Percentiles rank a stretch among this genome's conserved stretches.
phyloP scores from a whole-genome alignment of 2,797 vertebrate genomes.

The Glyptemys insculpta region DNA sequence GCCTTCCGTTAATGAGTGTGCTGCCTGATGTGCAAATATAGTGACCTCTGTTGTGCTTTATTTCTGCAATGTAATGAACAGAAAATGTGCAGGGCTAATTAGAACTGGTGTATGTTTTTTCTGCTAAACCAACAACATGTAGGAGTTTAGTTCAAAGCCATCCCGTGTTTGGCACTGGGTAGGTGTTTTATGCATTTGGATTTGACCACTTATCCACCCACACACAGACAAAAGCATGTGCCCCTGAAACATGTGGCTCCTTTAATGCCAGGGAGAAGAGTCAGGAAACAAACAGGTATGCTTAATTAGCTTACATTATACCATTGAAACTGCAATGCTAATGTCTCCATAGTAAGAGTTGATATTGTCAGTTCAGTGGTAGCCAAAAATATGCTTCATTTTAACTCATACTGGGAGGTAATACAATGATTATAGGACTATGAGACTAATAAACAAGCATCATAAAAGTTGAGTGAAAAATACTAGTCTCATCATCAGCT shows the following conservation, averaged over 20 bases:
- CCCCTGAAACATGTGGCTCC: background rate
- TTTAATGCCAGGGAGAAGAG: background rate
- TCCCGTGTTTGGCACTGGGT: fast-evolving
- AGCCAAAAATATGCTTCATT: constrained; percentile 4
- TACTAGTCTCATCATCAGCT: background rate
- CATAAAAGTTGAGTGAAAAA: constrained; percentile 21
- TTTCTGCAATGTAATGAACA: background rate
- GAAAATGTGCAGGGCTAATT: background rate
- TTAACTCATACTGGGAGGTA: constrained; percentile 2
- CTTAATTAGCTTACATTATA: background rate
- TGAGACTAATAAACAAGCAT: background rate
- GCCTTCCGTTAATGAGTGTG: background rate
- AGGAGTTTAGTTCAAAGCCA: fast-evolving
- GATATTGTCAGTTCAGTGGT: background rate
- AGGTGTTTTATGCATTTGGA: background rate
- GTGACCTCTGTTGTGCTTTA: background rate
- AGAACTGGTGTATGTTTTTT: background rate
- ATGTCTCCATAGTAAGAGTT: fast-evolving
- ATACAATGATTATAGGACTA: background rate
- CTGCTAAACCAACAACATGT: background rate
- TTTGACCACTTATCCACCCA: background rate
- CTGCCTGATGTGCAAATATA: background rate
- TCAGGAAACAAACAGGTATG: background rate
- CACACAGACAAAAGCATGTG: background rate
- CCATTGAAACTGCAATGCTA: background rate